Evolutionary conservation across 2,113 vertebrate genomes (phyloP).

Genomic region (Pheucticus melanocephalus): DNA sequence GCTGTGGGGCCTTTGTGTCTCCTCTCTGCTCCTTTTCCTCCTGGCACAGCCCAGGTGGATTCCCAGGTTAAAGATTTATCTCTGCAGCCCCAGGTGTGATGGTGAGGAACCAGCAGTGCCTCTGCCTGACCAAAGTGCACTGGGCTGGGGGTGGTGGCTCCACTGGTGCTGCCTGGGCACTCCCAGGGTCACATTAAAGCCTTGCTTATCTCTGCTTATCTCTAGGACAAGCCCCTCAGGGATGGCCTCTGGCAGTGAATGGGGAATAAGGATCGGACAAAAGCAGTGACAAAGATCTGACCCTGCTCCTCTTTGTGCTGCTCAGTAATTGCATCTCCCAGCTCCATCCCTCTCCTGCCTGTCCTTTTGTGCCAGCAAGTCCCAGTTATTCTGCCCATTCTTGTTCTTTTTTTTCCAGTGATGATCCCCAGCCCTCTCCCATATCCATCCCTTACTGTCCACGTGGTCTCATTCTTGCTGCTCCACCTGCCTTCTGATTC

Average conservation of each 20-base stretch:
- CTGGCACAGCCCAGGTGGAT: background rate
- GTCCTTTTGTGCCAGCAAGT: background rate
- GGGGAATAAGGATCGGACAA: background rate
- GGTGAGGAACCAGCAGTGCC: background rate
- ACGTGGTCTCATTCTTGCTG: background rate
- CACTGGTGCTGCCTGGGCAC: background rate
- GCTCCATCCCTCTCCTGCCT: background rate
- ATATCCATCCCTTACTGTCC: rapidly evolving
- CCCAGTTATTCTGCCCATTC: background rate
- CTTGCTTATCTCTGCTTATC: background rate
- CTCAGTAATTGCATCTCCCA: background rate
- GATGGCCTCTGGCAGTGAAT: background rate
- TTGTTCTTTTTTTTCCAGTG: rapidly evolving
- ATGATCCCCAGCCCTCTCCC: background rate
- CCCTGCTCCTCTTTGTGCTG: background rate
- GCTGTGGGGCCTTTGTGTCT: background rate
- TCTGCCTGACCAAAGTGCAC: background rate
- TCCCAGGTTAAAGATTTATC: background rate
- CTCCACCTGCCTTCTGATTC: background rate
- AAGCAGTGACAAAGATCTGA: background rate
- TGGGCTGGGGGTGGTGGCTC: background rate
- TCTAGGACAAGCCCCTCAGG: background rate
- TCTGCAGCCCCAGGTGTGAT: background rate
- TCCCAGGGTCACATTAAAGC: background rate
- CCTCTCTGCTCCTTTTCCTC: background rate